A percentile compares a stretch with the other conserved stretches of the same genome.
Evolutionary conservation across 2,797 vertebrate species (phyloP).

Genomic region (Gastrophryne carolinensis): DNA sequence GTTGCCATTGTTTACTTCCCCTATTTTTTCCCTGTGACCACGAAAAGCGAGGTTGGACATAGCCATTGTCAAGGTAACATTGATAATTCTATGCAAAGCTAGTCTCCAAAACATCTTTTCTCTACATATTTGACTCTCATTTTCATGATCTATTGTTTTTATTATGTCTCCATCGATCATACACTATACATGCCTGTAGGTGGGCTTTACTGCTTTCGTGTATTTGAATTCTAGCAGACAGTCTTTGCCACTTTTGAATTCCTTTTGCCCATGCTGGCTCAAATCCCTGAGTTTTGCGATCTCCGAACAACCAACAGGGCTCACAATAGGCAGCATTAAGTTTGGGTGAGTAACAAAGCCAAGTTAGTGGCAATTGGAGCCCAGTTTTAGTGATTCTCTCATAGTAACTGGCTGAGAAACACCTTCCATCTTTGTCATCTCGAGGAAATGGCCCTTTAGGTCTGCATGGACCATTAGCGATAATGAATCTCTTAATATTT

Average conservation of each 20-base stretch:
- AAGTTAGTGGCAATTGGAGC: neutral
- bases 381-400: neutral
- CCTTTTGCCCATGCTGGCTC: neutral
- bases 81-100: no score
- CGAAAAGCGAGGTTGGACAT: no score
- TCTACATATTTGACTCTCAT: neutral
- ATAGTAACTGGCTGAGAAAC: neutral
- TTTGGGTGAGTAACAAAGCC: neutral
- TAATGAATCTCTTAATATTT: neutral
- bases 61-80: conserved; percentile 9
- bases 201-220: neutral
- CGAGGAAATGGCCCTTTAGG: neutral
- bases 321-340: neutral
- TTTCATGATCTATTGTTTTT: neutral
- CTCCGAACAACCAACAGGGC: neutral
- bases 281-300: neutral
- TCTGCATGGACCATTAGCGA: neutral
- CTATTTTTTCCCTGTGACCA: neutral
- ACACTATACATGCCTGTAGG: neutral
- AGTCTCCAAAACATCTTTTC: neutral
- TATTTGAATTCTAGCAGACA: neutral
- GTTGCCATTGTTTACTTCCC: neutral
- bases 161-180: neutral
- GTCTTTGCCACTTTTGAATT: neutral
- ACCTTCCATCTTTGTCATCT: neutral